Evolutionary conservation across 2,797 vertebrate genomes (phyloP).

Genomic region (Glyptemys insculpta): DNA sequence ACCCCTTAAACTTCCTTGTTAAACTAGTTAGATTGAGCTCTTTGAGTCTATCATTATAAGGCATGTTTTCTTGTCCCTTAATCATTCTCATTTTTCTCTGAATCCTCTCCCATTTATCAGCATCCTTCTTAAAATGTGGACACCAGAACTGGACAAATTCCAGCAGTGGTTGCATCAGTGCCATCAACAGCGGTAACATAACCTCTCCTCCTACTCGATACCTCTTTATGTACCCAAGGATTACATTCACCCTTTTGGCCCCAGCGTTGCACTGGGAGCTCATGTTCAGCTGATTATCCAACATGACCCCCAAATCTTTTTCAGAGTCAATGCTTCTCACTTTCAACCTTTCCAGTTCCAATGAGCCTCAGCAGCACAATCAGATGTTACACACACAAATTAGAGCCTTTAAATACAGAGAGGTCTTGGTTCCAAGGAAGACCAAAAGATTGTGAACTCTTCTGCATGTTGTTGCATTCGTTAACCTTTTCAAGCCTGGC

Average conservation of each 20-base stretch:
- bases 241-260: not conserved
- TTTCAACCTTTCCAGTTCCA: not conserved
- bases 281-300: not conserved
- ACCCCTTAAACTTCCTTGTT: not conserved
- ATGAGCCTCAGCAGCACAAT: not conserved
- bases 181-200: not conserved
- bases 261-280: not conserved
- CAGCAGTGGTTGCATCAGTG: not conserved
- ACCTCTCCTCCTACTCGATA: not conserved
- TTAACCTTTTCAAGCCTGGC: not conserved
- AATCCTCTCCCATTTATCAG: not conserved
- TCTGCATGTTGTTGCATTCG: not conserved
- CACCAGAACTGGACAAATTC: not conserved
- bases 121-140: not conserved
- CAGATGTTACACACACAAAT: not conserved
- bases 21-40: not conserved
- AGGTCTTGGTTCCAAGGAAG: constrained; percentile 24
- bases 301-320: not conserved
- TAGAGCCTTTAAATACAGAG: not conserved
- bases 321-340: not conserved
- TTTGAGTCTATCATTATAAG: not conserved
- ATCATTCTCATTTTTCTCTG: not conserved
- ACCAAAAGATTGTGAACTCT: not conserved
- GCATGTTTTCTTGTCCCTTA: not conserved
- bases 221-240: not conserved